phyloP scores from a whole-genome alignment of 1,140 invertebrate species.

The Protaetia brevitarsis region DNA sequence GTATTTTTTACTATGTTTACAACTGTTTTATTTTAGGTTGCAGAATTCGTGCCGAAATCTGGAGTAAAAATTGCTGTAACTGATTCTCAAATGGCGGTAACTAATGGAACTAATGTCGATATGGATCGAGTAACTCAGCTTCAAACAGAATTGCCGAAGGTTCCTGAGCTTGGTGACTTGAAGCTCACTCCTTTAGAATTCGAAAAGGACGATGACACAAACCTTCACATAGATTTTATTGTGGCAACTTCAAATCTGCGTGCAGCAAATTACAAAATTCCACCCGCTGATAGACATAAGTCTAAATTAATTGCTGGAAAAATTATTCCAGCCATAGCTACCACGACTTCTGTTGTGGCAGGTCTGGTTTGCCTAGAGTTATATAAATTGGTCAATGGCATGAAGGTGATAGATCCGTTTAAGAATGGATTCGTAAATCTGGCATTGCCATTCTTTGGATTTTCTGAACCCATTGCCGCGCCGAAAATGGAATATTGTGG shows the following conservation, averaged over 20 bases:
- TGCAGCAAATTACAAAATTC: slow-evolving; percentile 94
- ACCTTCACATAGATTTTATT: slow-evolving; percentile 99
- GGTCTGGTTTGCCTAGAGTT: slow-evolving; percentile 93
- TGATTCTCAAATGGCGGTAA: slow-evolving; percentile 84
- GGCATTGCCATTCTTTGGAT: slow-evolving; percentile 94
- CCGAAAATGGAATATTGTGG: slow-evolving; percentile 92
- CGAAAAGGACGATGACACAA: slow-evolving; percentile 97
- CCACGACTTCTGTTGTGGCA: slow-evolving; percentile 94
- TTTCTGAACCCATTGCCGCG: slow-evolving; percentile 91
- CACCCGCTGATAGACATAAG: slow-evolving; percentile 91
- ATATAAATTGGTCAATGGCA: slow-evolving; percentile 79
- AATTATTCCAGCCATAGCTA: slow-evolving; percentile 99
- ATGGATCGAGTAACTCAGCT: slow-evolving; percentile 71
- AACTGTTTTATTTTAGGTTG: slow-evolving; percentile 57
- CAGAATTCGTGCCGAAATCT: slow-evolving; percentile 86
- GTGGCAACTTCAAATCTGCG: slow-evolving; percentile 95
- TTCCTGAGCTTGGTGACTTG: slow-evolving; percentile 57
- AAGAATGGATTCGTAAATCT: slow-evolving; percentile 98
- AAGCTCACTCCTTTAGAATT: slow-evolving; percentile 87
- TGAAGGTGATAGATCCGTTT: slow-evolving; percentile 70
- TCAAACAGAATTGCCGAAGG: slow-evolving; percentile 63
- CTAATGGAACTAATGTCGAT: slow-evolving; percentile 69
- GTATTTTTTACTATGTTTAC: background rate
- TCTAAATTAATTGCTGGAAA: slow-evolving; percentile 98
- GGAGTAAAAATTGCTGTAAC: slow-evolving; percentile 97